A percentile compares a stretch with the other conserved stretches of the same genome.
phyloP scores from a whole-genome alignment of 2,888 invertebrate genomes.

The Acanthacorydalis orientalis region DNA sequence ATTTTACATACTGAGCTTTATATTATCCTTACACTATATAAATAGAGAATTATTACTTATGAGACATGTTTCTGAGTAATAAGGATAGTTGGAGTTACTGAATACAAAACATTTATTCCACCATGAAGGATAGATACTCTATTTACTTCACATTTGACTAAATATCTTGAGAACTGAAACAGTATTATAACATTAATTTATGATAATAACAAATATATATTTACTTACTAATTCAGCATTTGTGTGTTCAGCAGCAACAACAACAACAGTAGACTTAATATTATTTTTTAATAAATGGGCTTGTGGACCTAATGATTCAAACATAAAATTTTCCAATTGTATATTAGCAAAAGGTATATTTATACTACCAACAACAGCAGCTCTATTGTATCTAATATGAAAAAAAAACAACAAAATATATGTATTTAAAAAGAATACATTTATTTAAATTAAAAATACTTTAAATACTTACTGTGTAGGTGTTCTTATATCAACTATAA shows the following conservation, averaged over 20 bases:
- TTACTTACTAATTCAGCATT: slow-evolving; percentile 51
- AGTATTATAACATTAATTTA: slow-evolving; percentile 7
- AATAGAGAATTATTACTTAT: too few relatives aligned
- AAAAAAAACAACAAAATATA: slow-evolving; percentile 8
- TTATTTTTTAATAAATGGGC: slow-evolving; percentile 38
- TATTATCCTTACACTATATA: too few relatives aligned
- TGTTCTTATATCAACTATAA: slow-evolving; percentile 53
- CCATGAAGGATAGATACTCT: slow-evolving; percentile 77
- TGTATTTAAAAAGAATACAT: slow-evolving; percentile 12
- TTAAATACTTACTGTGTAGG: slow-evolving; percentile 34
- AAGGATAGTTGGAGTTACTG: slow-evolving; percentile 43
- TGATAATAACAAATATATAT: too few relatives aligned
- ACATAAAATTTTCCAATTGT: slow-evolving; percentile 46
- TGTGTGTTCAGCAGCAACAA: slow-evolving; percentile 64
- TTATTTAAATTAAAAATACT: slow-evolving; percentile 10
- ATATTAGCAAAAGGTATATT: slow-evolving; percentile 80
- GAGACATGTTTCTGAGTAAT: slow-evolving; percentile 11
- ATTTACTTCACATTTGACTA: slow-evolving; percentile 59
- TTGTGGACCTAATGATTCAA: slow-evolving; percentile 51
- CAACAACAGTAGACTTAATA: slow-evolving; percentile 50
- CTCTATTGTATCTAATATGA: slow-evolving; percentile 50
- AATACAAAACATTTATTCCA: slow-evolving; percentile 63
- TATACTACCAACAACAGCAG: slow-evolving; percentile 63
- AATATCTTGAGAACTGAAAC: slow-evolving; percentile 68
- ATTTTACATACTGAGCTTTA: too few relatives aligned